phyloP scores from a whole-genome alignment of 1,140 invertebrate genomes.

The Asobara japonica region DNA sequence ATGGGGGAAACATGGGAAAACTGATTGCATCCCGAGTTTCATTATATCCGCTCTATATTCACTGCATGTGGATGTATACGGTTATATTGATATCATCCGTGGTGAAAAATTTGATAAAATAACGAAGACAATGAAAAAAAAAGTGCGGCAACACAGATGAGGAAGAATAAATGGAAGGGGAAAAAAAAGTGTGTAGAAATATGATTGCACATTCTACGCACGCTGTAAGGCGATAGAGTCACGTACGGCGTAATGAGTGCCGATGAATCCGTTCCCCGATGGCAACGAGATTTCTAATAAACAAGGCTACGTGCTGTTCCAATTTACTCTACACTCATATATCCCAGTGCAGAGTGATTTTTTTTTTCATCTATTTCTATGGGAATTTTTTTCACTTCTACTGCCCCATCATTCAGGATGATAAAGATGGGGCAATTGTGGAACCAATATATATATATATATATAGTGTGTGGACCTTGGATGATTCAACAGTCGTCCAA shows the following conservation, averaged over 20 bases:
- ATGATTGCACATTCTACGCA: conserved; percentile 25
- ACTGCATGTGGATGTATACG: background rate
- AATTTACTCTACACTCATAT: conserved; percentile 30
- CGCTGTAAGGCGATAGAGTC: conserved; percentile 28
- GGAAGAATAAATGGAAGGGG: background rate
- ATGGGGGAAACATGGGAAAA: background rate
- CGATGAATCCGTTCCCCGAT: conserved; percentile 30
- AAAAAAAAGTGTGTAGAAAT: conserved; percentile 20
- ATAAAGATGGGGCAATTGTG: background rate
- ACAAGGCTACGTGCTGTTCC: conserved; percentile 32
- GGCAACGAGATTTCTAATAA: conserved; percentile 32
- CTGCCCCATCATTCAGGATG: background rate
- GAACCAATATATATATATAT: background rate
- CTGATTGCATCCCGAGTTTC: background rate
- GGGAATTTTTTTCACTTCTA: background rate
- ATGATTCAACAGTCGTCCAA: conserved; percentile 45
- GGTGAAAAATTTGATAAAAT: background rate
- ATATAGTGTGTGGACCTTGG: background rate
- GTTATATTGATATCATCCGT: background rate
- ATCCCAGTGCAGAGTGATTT: conserved; percentile 9
- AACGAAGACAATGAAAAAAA: background rate
- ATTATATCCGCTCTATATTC: conserved; percentile 3
- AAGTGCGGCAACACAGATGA: background rate
- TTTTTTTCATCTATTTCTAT: background rate
- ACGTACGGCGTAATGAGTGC: conserved; percentile 28